A percentile compares a stretch with the other conserved stretches of the same genome.
phyloP scores from a whole-genome alignment of 2,888 invertebrate genomes.

The Harpalus rufipes region DNA sequence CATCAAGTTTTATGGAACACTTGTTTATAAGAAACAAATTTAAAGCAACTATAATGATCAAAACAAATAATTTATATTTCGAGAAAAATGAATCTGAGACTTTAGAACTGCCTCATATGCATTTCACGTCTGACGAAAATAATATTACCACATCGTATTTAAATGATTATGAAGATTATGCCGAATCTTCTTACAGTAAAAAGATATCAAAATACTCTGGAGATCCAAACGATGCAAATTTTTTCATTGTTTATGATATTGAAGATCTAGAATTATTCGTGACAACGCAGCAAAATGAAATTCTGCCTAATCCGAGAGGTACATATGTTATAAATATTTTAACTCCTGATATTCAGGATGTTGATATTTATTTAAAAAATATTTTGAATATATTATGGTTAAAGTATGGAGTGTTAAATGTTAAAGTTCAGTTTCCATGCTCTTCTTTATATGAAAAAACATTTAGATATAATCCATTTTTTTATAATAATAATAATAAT shows the following conservation, averaged over 20 bases:
- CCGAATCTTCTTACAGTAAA: slow-evolving; percentile 14
- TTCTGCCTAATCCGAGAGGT: slow-evolving; percentile 50
- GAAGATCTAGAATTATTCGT: slow-evolving; percentile 50
- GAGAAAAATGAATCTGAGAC: not conserved
- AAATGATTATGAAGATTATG: not conserved
- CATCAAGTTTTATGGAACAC: slow-evolving; percentile 31
- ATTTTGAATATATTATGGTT: slow-evolving; percentile 42
- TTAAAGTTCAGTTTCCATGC: slow-evolving; percentile 41
- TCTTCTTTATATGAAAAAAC: not conserved
- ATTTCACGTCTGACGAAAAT: not conserved
- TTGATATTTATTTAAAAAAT: not conserved
- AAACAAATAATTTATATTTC: not conserved
- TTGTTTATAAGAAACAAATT: not conserved
- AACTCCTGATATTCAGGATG: not conserved
- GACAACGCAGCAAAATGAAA: not conserved
- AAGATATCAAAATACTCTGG: slow-evolving; percentile 34
- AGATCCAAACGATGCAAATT: slow-evolving; percentile 22
- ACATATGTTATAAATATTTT: slow-evolving; percentile 52
- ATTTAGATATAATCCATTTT: slow-evolving; percentile 47
- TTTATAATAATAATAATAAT: not conserved
- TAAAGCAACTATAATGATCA: slow-evolving; percentile 9
- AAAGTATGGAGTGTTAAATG: slow-evolving; percentile 51
- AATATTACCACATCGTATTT: not conserved
- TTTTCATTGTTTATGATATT: slow-evolving; percentile 18
- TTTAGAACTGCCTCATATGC: not conserved